These are phyloP conservation scores for Eurystomus gularis DNA, from an alignment of 2,113 vertebrate species.

Conservation along the genomic window DNA sequence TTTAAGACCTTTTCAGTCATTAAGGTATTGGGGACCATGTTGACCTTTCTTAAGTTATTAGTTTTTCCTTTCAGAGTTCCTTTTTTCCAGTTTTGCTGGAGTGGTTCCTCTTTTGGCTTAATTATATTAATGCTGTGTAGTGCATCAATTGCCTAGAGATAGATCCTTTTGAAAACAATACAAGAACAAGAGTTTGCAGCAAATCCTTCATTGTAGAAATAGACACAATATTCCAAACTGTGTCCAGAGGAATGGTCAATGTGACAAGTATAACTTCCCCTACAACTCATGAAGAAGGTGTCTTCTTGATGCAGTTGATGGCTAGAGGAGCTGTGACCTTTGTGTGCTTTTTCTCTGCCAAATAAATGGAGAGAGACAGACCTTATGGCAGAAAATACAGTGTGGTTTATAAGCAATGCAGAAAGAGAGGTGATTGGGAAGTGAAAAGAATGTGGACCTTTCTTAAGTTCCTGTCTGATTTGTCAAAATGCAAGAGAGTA, in stretches of 20 bases:
- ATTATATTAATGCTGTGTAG: neutral
- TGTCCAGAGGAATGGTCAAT: neutral
- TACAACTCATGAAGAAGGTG: neutral
- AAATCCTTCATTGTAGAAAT: neutral
- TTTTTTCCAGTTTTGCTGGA: neutral
- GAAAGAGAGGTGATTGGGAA: neutral
- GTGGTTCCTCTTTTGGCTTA: neutral
- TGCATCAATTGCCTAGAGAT: neutral
- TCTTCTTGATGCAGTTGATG: neutral
- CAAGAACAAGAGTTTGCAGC: neutral
- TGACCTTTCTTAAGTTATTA: neutral
- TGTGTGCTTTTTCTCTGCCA: neutral
- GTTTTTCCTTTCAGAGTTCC: neutral
- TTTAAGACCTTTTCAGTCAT: neutral
- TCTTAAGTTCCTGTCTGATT: neutral
- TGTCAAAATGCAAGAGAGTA: neutral
- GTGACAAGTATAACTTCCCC: neutral
- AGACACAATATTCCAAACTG: neutral
- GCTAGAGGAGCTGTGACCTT: neutral
- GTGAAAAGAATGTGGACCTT: neutral
- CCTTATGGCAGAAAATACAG: neutral
- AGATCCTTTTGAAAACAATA: neutral
- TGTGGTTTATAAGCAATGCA: neutral
- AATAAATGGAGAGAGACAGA: neutral
- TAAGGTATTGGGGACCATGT: neutral